A percentile compares a stretch with the other conserved stretches of the same genome.
phyloP scores from a whole-genome alignment of 2,113 vertebrate genomes.

The Ptychochromis oligacanthus region DNA sequence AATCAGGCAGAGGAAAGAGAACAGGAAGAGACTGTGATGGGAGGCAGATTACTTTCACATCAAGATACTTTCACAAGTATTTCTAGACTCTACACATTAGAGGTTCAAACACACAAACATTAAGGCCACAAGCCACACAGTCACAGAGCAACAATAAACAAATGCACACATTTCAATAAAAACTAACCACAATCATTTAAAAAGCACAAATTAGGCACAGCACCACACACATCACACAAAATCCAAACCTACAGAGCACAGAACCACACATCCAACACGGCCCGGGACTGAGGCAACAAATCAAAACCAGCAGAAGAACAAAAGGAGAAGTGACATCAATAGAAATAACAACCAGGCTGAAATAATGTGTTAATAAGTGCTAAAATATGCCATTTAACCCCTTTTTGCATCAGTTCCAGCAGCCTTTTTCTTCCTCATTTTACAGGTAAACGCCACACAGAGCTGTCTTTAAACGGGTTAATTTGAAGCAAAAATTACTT shows the following conservation, averaged over 20 bases:
- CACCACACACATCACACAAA: conserved; percentile 12
- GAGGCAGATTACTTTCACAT: not conserved
- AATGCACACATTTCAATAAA: not conserved
- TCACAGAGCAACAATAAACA: not conserved
- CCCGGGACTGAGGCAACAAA: conserved; percentile 46
- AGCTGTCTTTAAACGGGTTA: not conserved
- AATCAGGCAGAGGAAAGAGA: not conserved
- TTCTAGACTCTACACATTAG: not conserved
- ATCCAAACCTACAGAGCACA: conserved; percentile 62
- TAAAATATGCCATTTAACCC: not conserved
- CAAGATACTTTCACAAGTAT: not conserved
- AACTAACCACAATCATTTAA: not conserved
- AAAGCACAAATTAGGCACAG: conserved; percentile 17
- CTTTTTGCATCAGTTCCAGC: not conserved
- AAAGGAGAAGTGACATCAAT: conserved; percentile 35
- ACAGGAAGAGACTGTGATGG: not conserved
- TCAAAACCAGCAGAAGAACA: conserved; percentile 30
- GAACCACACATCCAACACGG: conserved; percentile 62
- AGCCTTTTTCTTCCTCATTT: not conserved
- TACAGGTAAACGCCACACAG: not conserved
- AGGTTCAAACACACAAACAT: conserved; percentile 8
- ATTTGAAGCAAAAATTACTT: not conserved
- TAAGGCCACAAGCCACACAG: not conserved
- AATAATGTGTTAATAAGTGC: not conserved
- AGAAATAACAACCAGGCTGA: not conserved